phyloP scores from a whole-genome alignment of 2,113 vertebrate species.

The Menidia beryllina region DNA sequence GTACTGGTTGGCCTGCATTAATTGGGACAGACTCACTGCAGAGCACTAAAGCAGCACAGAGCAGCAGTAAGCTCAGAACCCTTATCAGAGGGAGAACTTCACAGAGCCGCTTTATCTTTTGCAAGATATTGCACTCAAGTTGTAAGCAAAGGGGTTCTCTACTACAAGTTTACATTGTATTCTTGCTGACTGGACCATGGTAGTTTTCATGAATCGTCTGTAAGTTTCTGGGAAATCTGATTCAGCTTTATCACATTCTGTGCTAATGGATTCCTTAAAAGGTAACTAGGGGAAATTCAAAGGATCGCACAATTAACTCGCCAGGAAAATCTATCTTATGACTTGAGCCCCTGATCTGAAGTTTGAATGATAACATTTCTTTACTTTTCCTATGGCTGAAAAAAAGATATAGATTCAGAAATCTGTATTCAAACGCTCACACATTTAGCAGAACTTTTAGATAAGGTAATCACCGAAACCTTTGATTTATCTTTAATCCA shows the following conservation, averaged over 20 bases:
- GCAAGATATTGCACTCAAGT: background rate
- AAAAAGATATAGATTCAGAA: background rate
- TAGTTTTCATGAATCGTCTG: slow-evolving; percentile 13
- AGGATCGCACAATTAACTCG: slow-evolving; percentile 1
- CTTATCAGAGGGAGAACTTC: slow-evolving; percentile 20
- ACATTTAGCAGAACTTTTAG: too few relatives aligned
- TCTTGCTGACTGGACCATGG: slow-evolving; percentile 1
- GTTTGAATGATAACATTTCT: background rate
- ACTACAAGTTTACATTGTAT: background rate
- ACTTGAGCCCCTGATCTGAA: background rate
- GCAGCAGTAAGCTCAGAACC: slow-evolving; percentile 19
- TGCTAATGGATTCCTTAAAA: background rate
- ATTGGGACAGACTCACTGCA: slow-evolving; percentile 37
- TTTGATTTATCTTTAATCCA: too few relatives aligned
- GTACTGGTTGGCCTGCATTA: slow-evolving; percentile 39
- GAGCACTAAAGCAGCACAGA: slow-evolving; percentile 29
- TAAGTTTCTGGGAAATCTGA: slow-evolving; percentile 9
- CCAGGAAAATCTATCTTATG: background rate
- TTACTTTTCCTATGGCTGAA: too few relatives aligned
- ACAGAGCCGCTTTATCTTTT: slow-evolving; percentile 24
- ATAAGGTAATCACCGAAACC: too few relatives aligned
- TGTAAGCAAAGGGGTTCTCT: slow-evolving; percentile 9
- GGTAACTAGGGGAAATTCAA: background rate
- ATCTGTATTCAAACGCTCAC: too few relatives aligned
- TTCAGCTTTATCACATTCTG: background rate